Base-by-base conservation (phyloP, 1,140 invertebrate species). In the Bradynema listronoti region DNA sequence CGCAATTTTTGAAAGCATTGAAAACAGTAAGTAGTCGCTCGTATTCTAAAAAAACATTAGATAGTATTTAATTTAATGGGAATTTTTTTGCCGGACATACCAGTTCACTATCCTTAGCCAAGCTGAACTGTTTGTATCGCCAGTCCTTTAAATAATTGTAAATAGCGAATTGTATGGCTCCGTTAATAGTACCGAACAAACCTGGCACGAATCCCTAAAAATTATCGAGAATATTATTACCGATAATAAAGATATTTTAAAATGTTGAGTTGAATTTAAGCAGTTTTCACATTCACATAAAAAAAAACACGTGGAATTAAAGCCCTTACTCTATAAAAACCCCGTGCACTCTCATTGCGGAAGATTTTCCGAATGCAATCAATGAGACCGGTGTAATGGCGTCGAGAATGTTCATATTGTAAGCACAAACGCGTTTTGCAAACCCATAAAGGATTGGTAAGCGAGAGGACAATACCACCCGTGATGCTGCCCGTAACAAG, bases 381-480 rank as follows among this genome's bases (percentile, higher is more conserved):
- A 51, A 79, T 56, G 52, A 71, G 42, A n/a, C 69, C 72, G 24
- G 27, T 64, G 43, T 69, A 70, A 19, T 56, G 34, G 57, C 78
- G 80, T 16, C 56, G 4, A 16, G 19, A 11, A 14, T 43, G 47
- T 59, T 76, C 73, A 49, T 76, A 76, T 77, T 91, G 89, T 58
- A 91, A 82, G 77, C 89, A 91, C 24, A 92, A 81, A 43, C 89
- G 42, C 22, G 81, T 82, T 61, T 81, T 81, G n/a, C 79, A 75
- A 36, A 97, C 91, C 91, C 91, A 96, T 66, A 97, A 87, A 45
- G 93, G 93, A 82, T 97, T 97, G 5, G 91, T 94, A 75, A 95
- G 84, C 1, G 89, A 73, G 22, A 95, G 83, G 0, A 94, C 95
- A 0, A 93, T 80, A 25, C 91, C 83, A 36, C 94, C 94, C 75